A percentile compares a stretch with the other conserved stretches of the same genome.
phyloP scores from a whole-genome alignment of 2,797 vertebrate genomes.

The Poecilia picta region DNA sequence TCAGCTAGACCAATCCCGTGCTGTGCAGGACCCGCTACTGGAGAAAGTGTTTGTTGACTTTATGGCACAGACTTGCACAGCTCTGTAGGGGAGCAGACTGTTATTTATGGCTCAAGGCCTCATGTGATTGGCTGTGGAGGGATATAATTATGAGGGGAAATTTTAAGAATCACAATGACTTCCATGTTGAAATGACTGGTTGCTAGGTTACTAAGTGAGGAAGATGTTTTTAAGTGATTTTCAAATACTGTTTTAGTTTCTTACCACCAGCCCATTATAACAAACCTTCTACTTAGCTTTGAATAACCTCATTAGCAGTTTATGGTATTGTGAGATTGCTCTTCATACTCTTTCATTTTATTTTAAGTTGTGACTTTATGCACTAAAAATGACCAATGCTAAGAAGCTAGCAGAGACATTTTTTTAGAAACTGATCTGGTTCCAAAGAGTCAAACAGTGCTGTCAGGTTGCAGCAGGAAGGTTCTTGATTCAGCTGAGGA shows the following conservation, averaged over 20 bases:
- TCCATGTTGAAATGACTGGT: conserved; percentile 73
- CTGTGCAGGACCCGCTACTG: conserved; percentile 60
- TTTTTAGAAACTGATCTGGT: neutral
- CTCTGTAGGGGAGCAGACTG: conserved; percentile 75
- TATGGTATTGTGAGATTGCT: neutral
- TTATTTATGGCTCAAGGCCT: conserved; percentile 77
- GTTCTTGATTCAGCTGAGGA: neutral
- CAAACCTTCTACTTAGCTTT: neutral
- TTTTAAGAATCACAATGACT: conserved; percentile 68
- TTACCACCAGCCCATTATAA: neutral
- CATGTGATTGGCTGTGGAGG: conserved; percentile 72
- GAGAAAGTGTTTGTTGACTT: conserved; percentile 81
- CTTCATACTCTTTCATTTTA: neutral
- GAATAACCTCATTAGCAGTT: neutral
- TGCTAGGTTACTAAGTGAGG: conserved; percentile 74
- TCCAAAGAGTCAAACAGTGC: neutral
- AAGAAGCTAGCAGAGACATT: neutral
- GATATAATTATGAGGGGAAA: conserved; percentile 80
- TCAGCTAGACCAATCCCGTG: conserved; percentile 54
- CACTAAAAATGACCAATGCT: neutral
- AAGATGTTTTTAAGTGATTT: conserved; percentile 27
- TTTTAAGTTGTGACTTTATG: neutral
- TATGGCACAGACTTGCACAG: conserved; percentile 65
- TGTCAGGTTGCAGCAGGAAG: neutral
- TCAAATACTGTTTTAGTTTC: conserved; percentile 17